Base-by-base conservation (phyloP, 2,888 invertebrate species). In the Spodoptera exigua region DNA sequence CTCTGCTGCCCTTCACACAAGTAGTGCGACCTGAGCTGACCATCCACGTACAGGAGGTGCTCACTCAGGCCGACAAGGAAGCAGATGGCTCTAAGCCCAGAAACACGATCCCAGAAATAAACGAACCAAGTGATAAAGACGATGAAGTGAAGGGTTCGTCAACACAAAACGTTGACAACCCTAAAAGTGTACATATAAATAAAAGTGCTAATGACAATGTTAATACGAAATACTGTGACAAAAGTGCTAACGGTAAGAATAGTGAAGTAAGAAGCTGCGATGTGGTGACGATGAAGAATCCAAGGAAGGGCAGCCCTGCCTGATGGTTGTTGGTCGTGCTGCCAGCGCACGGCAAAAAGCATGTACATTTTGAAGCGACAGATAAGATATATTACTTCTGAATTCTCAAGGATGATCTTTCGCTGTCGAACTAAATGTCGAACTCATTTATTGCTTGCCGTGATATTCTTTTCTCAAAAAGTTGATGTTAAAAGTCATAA, bases 251-350 rank as follows among this genome's bases (percentile, higher is more conserved):
- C 41, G 74, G 52, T 49, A 70, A 51, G 45, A 79, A 52, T 70
- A 65, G 66, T 70, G 74, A 80, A 57, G 63, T 61, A 37, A 66
- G 69, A 47, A 66, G 61, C 61, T 73, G 55, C 37, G 77, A 78
- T 51, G 80, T 78, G 59, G 79, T 81, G 58, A 76, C 70, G 53
- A 60, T 79, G 71, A 84, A 64, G 40, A 76, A 78, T 36, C 74
- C 77, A 14, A 80, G 71, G 47, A 84, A 75, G 35, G 76, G 79
- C 21, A 82, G 70, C 58, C 78, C 86, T 58, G 85, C 90, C 84
- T 93, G 93, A 94, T 93, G 91, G 93, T 90, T 90, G 80, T 84
- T 89, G 70, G 90, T 89, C 70, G 89, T 91, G 85, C 87, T 92
- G 80, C 91, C 91, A 35, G 74, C 86, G 80, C 88, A 86, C 81